Conservation (phyloP, 2,888 invertebrate genomes). For the Blastobasis lacticolella region DNA sequence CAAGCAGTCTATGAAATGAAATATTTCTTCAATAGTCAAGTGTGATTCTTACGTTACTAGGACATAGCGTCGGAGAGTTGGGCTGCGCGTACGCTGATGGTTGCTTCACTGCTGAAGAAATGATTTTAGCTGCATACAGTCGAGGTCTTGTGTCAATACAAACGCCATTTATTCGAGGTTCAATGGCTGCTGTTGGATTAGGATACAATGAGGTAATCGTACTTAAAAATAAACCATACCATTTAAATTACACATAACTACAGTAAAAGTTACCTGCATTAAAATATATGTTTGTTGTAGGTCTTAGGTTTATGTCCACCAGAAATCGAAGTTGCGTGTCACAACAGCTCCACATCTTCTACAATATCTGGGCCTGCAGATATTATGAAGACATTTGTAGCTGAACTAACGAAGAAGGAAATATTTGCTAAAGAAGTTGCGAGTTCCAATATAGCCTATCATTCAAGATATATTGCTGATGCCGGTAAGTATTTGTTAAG, state of each 20-base stretch:
- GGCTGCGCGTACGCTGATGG: constrained; percentile 74
- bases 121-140: constrained; percentile 85
- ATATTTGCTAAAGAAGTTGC: constrained; percentile 49
- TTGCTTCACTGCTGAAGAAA: constrained; percentile 86
- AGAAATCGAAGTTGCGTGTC: constrained; percentile 83
- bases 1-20: too few relatives aligned
- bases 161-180: constrained; percentile 77
- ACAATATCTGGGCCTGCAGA: constrained; percentile 85
- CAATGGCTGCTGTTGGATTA: constrained; percentile 90
- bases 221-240: not conserved
- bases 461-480: constrained; percentile 84
- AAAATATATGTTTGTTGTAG: too few relatives aligned
- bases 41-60: constrained; percentile 13
- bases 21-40: too few relatives aligned
- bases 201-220: constrained; percentile 60
- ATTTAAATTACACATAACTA: too few relatives aligned
- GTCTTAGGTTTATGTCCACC: constrained; percentile 50
- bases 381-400: constrained; percentile 74
- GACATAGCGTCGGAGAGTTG: constrained; percentile 84
- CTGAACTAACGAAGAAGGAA: constrained; percentile 36
- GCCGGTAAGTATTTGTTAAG: constrained; percentile 46
- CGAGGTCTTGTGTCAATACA: constrained; percentile 81
- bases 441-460: constrained; percentile 89
- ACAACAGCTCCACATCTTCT: constrained; percentile 83
- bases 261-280: too few relatives aligned